Base-by-base conservation (phyloP, 2,113 vertebrate genomes). In the Hemiprocne comata region DNA sequence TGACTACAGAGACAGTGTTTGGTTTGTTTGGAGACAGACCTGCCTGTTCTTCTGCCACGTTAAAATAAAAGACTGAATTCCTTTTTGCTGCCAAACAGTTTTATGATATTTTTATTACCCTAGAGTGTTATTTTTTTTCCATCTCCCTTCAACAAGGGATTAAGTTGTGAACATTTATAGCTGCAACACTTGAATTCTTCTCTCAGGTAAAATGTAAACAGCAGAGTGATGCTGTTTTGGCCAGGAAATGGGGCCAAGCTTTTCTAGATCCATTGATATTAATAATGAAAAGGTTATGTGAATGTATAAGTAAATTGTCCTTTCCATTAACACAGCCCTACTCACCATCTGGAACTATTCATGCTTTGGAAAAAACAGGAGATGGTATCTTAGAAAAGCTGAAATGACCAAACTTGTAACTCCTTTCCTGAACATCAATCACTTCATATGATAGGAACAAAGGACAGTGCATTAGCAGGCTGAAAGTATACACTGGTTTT, bases 141-240 rank as follows among this genome's bases (percentile, higher is more conserved):
- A 61, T 34, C 58, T 95, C 23, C 38, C 58, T 74, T 86, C 55
- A 67, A 71, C 29, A 71, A 57, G 20, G 72, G 78, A 90, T 90
- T 89, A 54, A 65, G 10, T 9, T 83, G 70, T 73, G 79, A 88
- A 90, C 48, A 48, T 84, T 95, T 71, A 90, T 4, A 91, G 38
- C 24, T 42, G 40, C 69, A 90, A 77, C 34, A 60, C 76, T 82
- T 86, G 85, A 90, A 88, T 95, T 94, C 81, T 55, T 92, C 46
- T 82, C 67, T 85, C 77, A 90, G 79, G 69, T 94, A 89, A 53
- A 75, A 74, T 62, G 69, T 93, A 89, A 94, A 92, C 38, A 96
- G 72, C 51, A 74, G 48, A 79, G 38, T 29, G 71, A 94, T 57
- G n/a, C 53, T 81, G 36, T 70, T 91, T 78, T 53, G 48, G 67